A percentile compares a stretch with the other conserved stretches of the same genome.
phyloP scores from a whole-genome alignment of 2,113 vertebrate species.

The Cottus gobio region DNA sequence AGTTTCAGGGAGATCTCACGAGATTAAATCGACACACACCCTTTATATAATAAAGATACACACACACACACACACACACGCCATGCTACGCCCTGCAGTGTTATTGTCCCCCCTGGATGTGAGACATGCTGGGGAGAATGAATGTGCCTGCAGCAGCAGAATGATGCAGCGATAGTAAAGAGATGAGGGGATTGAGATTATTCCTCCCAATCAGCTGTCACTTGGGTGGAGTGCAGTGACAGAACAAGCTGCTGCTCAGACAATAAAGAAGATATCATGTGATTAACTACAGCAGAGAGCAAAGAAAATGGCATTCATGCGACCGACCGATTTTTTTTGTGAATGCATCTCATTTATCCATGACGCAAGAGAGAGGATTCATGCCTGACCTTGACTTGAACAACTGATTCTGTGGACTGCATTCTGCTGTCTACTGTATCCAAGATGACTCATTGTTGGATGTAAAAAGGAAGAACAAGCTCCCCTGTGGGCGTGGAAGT shows the following conservation, averaged over 20 bases:
- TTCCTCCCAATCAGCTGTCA: slow-evolving; percentile 18
- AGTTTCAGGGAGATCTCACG: not conserved
- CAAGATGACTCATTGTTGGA: not conserved
- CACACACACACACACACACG: slow-evolving; percentile 18
- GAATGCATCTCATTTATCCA: slow-evolving; percentile 21
- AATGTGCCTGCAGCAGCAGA: slow-evolving; percentile 61
- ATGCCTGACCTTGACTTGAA: slow-evolving; percentile 20
- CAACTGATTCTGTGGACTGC: slow-evolving; percentile 7
- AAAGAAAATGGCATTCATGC: not conserved
- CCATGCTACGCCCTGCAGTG: slow-evolving; percentile 22
- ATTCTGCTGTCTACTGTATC: not conserved
- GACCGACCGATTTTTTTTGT: not conserved
- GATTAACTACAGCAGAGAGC: not conserved
- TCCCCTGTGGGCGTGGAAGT: not conserved
- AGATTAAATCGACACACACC: not conserved
- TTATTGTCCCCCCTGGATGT: slow-evolving; percentile 24
- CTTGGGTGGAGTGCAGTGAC: slow-evolving; percentile 3
- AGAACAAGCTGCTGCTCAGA: slow-evolving; percentile 10
- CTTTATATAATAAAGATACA: not conserved
- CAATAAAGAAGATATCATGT: slow-evolving; percentile 18
- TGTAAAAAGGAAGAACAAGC: not conserved
- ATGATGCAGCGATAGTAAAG: slow-evolving; percentile 31
- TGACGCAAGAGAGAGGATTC: slow-evolving; percentile 17
- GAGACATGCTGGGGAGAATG: slow-evolving; percentile 53
- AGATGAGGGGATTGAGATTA: slow-evolving; percentile 39